Evolutionary conservation across 2,888 invertebrate genomes (phyloP), one percentile per base, ranked within the genome.

Genomic region (Julus scanicus): DNA sequence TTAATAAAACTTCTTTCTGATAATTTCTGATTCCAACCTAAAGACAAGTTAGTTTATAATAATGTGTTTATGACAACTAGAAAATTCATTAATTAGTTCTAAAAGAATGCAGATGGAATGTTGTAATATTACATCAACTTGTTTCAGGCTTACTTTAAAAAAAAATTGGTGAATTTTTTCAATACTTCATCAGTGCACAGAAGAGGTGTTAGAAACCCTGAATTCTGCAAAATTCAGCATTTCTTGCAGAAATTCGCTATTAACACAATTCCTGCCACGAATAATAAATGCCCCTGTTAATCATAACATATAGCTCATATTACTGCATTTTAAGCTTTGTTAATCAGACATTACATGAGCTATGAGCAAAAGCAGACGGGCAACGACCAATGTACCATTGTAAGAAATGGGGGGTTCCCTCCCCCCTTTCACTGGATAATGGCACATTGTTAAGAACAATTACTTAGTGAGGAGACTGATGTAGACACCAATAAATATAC

Each of bases 401-500:
- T 29, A 71, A 71, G 71, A 71, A 71, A 37, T 71, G 71, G 0
- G 1, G 71, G 71, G 29, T 8, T 80, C 8, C 15, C 37, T 1
- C 44, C 8, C 44, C 29, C 4, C 37, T 13, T 29, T 37, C 37
- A 39, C 3, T 57, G 57, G 37, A 39, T 37, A 80, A 4, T 37
- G 80, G 15, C 37, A 80, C 13, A 37, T 80, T 39, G 80, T 20
- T 8, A 71, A 71, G 8, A 71, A 71, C 63, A 71, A 71, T 29
- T 3, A 2, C 20, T 71, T 20, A 71, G 8, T 71, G 20, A 80
- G 80, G 37, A 15, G 37, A 53, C 15, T 15, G 80, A 15, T 80
- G 37, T 9, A 80, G 80, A 80, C 80, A 37, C 80, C 37, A 80
- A 80, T 80, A 80, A 80, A 80, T 39, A 29, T 29, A 39, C 80